Percentiles rank a stretch among this genome's conserved stretches.
These are phyloP conservation scores for Anthoscopus minutus DNA, from an alignment of 2,113 vertebrate genomes.

Conservation along the genomic window DNA sequence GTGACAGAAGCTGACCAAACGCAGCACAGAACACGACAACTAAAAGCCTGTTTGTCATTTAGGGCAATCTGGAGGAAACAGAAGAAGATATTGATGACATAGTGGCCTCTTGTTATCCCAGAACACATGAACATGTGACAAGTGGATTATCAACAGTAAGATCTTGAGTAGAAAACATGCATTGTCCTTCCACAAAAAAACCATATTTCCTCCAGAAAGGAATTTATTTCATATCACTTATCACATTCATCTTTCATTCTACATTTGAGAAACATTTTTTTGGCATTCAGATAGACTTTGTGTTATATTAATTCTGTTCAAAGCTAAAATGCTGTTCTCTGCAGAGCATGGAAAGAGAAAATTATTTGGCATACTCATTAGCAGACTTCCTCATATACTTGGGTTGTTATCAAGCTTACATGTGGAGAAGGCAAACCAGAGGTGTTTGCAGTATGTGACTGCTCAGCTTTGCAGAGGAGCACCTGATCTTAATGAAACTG, in stretches of 20 bases:
- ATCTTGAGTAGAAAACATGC: background rate
- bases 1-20: background rate
- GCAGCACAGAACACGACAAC: background rate
- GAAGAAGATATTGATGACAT: constrained; percentile 78
- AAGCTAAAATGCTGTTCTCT: background rate
- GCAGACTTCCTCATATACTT: background rate
- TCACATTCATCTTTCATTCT: background rate
- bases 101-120: constrained; percentile 66
- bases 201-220: background rate
- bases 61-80: constrained; percentile 79
- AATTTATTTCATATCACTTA: background rate
- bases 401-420: background rate
- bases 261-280: background rate
- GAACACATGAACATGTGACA: constrained; percentile 54
- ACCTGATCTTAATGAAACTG: background rate
- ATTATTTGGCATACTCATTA: background rate
- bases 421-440: background rate
- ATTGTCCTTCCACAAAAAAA: background rate
- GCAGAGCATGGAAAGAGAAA: background rate
- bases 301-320: background rate
- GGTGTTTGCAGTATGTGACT: background rate
- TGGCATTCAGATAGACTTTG: background rate
- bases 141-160: constrained; percentile 81
- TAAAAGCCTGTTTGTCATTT: constrained; percentile 39
- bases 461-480: background rate